These are phyloP conservation scores for Melolontha melolontha DNA, from an alignment of 2,888 invertebrate genomes.

Conservation along the genomic window DNA sequence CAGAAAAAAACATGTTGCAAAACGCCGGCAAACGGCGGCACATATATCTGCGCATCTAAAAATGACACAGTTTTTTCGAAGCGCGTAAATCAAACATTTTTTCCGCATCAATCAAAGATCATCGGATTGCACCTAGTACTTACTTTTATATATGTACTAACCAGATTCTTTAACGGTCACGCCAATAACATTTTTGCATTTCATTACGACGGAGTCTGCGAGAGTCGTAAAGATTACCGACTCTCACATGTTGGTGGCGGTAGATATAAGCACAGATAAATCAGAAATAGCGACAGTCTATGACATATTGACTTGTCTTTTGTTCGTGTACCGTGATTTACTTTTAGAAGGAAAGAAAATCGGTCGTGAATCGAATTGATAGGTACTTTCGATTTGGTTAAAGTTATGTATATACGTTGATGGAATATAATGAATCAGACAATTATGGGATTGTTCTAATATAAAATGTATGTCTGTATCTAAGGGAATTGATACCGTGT, in stretches of 20 bases:
- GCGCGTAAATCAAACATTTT: constrained; percentile 28
- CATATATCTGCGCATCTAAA: constrained; percentile 1
- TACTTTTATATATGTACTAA: too few species aligned
- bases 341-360: constrained; percentile 23
- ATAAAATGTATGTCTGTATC: too few species aligned
- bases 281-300: constrained; percentile 42
- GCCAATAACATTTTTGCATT: too few species aligned
- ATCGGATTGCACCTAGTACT: too few species aligned
- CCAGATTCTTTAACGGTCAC: too few species aligned
- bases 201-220: too few species aligned
- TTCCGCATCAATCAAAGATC: not conserved
- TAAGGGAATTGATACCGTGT: too few species aligned
- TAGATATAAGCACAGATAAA: constrained; percentile 25
- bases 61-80: constrained; percentile 11
- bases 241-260: constrained; percentile 3
- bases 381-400: constrained; percentile 11
- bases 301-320: constrained; percentile 50
- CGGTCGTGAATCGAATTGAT: constrained; percentile 26
- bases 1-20: too few species aligned
- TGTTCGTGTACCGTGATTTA: constrained; percentile 49
- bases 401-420: too few species aligned
- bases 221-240: constrained; percentile 9
- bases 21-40: too few species aligned
- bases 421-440: too few species aligned
- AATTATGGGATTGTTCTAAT: too few species aligned